Evolutionary conservation across 2,797 vertebrate species (phyloP).

Genomic region (Cossypha niveicapilla): DNA sequence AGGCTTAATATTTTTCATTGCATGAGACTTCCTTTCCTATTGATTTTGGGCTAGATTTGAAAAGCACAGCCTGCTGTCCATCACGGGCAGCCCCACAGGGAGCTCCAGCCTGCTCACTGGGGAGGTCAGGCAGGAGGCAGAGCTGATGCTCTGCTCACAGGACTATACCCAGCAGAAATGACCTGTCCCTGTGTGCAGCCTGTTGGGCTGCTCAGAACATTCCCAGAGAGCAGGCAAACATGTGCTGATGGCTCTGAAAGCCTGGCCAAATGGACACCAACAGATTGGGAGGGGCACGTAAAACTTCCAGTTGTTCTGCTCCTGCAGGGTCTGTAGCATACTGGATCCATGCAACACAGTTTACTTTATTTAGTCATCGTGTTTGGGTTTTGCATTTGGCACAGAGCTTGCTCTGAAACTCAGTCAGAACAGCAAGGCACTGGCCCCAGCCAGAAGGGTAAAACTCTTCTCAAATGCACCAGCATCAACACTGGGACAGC

Average conservation of each 20-base stretch:
- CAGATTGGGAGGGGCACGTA: rapidly evolving
- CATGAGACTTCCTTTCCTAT: neutral
- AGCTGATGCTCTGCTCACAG: neutral
- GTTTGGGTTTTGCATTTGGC: neutral
- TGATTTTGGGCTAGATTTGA: neutral
- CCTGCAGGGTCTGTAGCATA: neutral
- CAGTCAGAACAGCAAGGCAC: neutral
- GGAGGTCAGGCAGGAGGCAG: neutral
- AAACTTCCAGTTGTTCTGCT: neutral
- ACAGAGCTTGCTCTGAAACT: neutral
- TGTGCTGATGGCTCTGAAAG: rapidly evolving
- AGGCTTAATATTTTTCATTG: neutral
- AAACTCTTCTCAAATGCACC: neutral
- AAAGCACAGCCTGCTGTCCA: neutral
- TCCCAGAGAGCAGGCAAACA: neutral
- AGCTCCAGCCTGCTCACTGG: neutral
- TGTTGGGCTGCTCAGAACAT: neutral
- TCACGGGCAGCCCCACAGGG: neutral
- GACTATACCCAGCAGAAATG: neutral
- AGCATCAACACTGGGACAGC: neutral
- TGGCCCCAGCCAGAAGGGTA: neutral
- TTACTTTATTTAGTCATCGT: neutral
- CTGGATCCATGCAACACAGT: neutral
- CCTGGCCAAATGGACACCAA: neutral
- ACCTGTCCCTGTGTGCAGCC: neutral